A percentile compares a stretch with the other conserved stretches of the same genome.
Conservation (phyloP, 2,888 invertebrate species). For the Prionchulus punctatus region DNA sequence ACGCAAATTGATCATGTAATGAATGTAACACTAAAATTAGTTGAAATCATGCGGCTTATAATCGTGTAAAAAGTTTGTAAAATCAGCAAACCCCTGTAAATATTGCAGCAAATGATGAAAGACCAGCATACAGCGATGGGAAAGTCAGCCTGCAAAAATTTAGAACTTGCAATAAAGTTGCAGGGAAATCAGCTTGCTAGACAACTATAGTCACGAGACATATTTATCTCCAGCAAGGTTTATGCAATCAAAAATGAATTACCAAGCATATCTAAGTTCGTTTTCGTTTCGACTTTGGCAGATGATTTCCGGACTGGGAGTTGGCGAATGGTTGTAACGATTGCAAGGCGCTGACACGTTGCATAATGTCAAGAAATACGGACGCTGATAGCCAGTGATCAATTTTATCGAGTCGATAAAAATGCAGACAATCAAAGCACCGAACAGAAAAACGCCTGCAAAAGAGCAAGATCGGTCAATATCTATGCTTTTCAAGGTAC, state of each 20-base stretch:
- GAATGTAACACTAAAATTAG: constrained; percentile 37
- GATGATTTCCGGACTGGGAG: neutral
- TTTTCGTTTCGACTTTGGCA: neutral
- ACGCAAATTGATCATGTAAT: constrained; percentile 35
- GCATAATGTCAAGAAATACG: constrained; percentile 38
- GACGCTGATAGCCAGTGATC: constrained; percentile 36
- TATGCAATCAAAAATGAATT: too few species aligned
- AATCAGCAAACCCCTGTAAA: constrained; percentile 35
- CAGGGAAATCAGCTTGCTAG: neutral
- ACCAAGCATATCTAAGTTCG: neutral
- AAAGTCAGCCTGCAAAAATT: constrained; percentile 26
- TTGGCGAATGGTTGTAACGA: neutral
- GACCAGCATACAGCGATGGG: constrained; percentile 37
- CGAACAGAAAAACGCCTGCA: constrained; percentile 37
- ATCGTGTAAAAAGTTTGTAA: too few species aligned
- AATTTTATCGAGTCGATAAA: constrained; percentile 38
- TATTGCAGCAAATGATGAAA: constrained; percentile 35
- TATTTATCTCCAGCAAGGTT: neutral
- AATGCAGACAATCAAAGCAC: constrained; percentile 35
- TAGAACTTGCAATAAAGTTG: neutral
- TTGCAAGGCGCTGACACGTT: constrained; percentile 20
- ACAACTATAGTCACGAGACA: neutral
- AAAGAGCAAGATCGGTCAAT: too few species aligned
- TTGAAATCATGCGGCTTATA: neutral
- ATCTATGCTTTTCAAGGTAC: too few species aligned